Percentiles rank a stretch among this genome's conserved stretches.
Evolutionary conservation across 2,888 invertebrate species (phyloP).

Genomic region (Epistrophe grossulariae): DNA sequence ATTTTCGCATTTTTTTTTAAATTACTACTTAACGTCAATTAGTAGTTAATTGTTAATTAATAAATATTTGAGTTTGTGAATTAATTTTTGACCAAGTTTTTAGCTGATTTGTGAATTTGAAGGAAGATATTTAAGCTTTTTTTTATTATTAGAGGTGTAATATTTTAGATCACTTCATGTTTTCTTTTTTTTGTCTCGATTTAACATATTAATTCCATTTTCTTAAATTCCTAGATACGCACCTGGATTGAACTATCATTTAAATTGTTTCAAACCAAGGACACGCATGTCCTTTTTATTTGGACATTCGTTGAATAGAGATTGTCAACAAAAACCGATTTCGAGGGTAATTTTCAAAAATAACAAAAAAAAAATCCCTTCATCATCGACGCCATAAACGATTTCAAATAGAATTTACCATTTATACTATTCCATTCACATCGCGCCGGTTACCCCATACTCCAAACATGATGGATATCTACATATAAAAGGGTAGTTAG

Average conservation of each 20-base stretch:
- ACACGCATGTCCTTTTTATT: slow-evolving; percentile 15
- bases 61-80: too few species aligned
- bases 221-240: background rate
- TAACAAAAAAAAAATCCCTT: slow-evolving; percentile 10
- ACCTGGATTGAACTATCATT: background rate
- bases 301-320: slow-evolving; percentile 38
- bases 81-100: too few species aligned
- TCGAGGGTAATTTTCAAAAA: slow-evolving; percentile 37
- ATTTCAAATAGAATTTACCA: slow-evolving; percentile 51
- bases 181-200: too few species aligned
- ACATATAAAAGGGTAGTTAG: slow-evolving; percentile 2
- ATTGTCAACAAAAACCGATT: slow-evolving; percentile 33
- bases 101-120: too few species aligned
- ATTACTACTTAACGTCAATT: too few species aligned
- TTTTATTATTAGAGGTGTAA: too few species aligned
- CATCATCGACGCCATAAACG: slow-evolving; percentile 35
- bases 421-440: slow-evolving; percentile 21
- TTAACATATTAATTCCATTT: background rate
- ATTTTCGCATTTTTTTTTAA: too few species aligned
- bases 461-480: background rate
- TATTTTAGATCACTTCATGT: too few species aligned
- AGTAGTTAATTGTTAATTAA: too few species aligned
- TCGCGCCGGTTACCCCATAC: background rate
- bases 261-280: slow-evolving; percentile 21
- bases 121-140: too few species aligned